Evolutionary conservation across 2,113 vertebrate species (phyloP).

Genomic region (Pterocles gutturalis): DNA sequence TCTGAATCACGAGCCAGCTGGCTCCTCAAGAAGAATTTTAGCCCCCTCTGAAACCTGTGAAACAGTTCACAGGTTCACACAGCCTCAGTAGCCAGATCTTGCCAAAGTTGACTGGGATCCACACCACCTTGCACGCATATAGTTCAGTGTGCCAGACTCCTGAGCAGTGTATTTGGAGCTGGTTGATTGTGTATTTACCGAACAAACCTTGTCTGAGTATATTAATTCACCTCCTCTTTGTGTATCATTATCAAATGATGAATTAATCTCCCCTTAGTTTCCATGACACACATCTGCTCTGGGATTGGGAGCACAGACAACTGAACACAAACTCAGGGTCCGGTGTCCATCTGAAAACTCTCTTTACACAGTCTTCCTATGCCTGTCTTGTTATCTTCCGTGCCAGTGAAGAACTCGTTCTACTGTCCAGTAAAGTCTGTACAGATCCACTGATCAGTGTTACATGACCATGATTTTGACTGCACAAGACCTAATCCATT

Average conservation of each 20-base stretch:
- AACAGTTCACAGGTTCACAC: conserved; percentile 57
- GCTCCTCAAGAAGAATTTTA: conserved; percentile 26
- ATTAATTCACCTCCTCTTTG: background rate
- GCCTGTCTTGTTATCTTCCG: background rate
- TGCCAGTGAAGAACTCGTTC: background rate
- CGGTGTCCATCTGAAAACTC: background rate
- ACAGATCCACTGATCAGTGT: background rate
- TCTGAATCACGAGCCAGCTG: conserved; percentile 1
- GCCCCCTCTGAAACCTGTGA: conserved; percentile 35
- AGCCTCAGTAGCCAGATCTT: conserved; percentile 2
- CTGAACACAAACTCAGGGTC: background rate
- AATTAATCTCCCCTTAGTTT: background rate
- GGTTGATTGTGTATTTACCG: background rate
- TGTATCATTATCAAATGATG: background rate
- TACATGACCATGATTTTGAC: background rate
- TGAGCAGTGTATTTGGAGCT: background rate
- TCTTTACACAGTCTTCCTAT: background rate
- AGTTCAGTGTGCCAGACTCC: background rate
- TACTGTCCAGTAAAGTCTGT: background rate
- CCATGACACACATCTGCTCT: background rate
- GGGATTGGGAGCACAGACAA: background rate
- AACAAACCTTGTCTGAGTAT: background rate
- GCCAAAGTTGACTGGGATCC: conserved; percentile 39
- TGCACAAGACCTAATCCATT: background rate
- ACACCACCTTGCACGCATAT: background rate